A percentile compares a stretch with the other conserved stretches of the same genome.
Evolutionary conservation across 2,888 invertebrate genomes (phyloP).

Genomic region (Chrysodeixis includens): DNA sequence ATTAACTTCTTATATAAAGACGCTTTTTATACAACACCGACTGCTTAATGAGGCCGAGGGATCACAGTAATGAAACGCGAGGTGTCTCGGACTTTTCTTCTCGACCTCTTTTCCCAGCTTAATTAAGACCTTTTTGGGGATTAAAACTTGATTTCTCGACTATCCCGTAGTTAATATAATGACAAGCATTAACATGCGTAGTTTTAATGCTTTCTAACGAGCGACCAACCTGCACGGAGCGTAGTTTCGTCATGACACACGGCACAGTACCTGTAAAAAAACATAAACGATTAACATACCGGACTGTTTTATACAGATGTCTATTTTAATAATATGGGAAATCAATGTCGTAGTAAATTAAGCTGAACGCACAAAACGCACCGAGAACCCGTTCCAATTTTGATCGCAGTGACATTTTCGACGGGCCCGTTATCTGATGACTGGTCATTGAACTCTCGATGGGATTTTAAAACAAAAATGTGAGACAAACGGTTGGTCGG

Average conservation of each 20-base stretch:
- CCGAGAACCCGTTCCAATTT: conserved; percentile 69
- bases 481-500: conserved; percentile 44
- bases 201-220: conserved; percentile 63
- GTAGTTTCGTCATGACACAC: conserved; percentile 61
- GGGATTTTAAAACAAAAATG: conserved; percentile 66
- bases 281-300: conserved; percentile 60
- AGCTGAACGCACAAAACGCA: conserved; percentile 57
- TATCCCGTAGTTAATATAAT: conserved; percentile 60
- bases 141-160: conserved; percentile 68
- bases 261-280: conserved; percentile 75
- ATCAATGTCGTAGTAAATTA: conserved; percentile 65
- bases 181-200: conserved; percentile 59
- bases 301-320: conserved; percentile 51
- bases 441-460: conserved; percentile 65
- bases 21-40: conserved; percentile 85
- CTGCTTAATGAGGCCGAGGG: conserved; percentile 83
- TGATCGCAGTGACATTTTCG: conserved; percentile 62
- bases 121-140: conserved; percentile 78
- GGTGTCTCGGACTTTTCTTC: conserved; percentile 76
- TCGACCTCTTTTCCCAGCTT: conserved; percentile 73
- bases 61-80: conserved; percentile 82
- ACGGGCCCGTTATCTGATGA: conserved; percentile 66
- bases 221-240: conserved; percentile 76
- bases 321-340: conserved; percentile 63
- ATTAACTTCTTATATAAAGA: conserved; percentile 88